A percentile compares a stretch with the other conserved stretches of the same genome.
These are phyloP conservation scores for Amorpha juglandis DNA, from an alignment of 2,888 invertebrate species.

Conservation along the genomic window DNA sequence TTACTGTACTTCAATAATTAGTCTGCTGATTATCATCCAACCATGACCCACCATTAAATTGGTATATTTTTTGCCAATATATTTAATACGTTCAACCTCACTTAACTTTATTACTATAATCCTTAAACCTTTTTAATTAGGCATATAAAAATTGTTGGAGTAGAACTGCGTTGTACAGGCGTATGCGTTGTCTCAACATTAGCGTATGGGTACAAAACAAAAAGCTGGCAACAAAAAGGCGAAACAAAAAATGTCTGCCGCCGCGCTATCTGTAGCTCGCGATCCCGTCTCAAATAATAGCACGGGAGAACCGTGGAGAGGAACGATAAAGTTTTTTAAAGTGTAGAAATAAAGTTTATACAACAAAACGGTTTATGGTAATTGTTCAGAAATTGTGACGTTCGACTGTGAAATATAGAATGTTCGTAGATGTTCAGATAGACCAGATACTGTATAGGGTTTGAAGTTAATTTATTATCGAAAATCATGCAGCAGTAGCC, in stretches of 20 bases:
- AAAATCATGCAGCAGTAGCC: no score
- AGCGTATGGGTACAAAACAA: slow-evolving; percentile 68
- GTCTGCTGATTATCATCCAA: not conserved
- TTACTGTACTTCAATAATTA: not conserved
- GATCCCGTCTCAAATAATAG: slow-evolving; percentile 76
- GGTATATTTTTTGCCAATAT: not conserved
- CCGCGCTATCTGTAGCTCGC: slow-evolving; percentile 76
- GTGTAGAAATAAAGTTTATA: not conserved
- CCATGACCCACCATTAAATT: not conserved
- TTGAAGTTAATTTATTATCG: not conserved
- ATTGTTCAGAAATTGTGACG: no score
- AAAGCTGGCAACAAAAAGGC: slow-evolving; percentile 61
- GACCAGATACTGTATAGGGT: no score
- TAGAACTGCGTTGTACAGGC: slow-evolving; percentile 23
- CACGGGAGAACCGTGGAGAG: slow-evolving; percentile 50
- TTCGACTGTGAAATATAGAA: not conserved
- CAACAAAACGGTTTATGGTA: not conserved
- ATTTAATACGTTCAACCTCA: not conserved
- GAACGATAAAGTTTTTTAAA: slow-evolving; percentile 24
- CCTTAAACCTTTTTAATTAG: slow-evolving; percentile 32
- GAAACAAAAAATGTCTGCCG: slow-evolving; percentile 73
- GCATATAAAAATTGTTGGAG: slow-evolving; percentile 36
- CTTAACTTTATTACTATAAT: slow-evolving; percentile 8
- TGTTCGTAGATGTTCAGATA: not conserved
- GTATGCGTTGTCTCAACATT: slow-evolving; percentile 52